Base-by-base conservation (phyloP, 2,797 vertebrate species). In the Hephaestus fuliginosus region DNA sequence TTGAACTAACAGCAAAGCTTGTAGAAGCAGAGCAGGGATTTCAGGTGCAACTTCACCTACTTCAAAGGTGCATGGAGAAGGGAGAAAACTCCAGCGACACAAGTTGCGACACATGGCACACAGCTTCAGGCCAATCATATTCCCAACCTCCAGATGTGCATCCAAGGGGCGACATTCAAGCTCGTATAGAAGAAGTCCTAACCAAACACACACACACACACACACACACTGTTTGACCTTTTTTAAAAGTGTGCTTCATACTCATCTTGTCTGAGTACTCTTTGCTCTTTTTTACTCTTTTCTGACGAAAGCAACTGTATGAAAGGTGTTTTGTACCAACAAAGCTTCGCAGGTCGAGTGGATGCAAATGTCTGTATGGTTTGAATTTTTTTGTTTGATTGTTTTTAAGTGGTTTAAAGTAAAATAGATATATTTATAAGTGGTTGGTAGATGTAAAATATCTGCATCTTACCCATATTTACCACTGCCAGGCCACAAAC, bases 381-480 rank as follows among this genome's bases (percentile, higher is more conserved):
- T 3, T 14, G 5, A 46, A 28, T 56, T 1, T 1, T 51, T 44
- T 20, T 41, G 8, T 51, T 22, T 20, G n/a, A 41, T 15, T 49
- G 33, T 33, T 60, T 41, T 60, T 2, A 22, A 55, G 6, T 13
- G 0, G 28, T 62, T 61, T 56, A n/a, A 61, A 63, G 48, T 43
- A 3, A 49, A 15, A 41, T 1, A 15, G 0, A 9, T 41, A 62
- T 1, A 63, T 30, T 63, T 52, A 9, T 15, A 56, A 57, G 11
- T 70, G 15, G 17, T 41, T 36, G 43, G 33, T 52, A 17, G 6
- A 18, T 8, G 12, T 25, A 15, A 58, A 48, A 57, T n/a, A 14
- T 46, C 33, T 56, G 20, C 17, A 5, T 72, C 25, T 74, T 22
- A n/a, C 48, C 17, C 33, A 44, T 14, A 53, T 80, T 33, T 53